These are phyloP conservation scores for Criorhina ranunculi DNA, from an alignment of 2,888 invertebrate species.

Conservation along the genomic window DNA sequence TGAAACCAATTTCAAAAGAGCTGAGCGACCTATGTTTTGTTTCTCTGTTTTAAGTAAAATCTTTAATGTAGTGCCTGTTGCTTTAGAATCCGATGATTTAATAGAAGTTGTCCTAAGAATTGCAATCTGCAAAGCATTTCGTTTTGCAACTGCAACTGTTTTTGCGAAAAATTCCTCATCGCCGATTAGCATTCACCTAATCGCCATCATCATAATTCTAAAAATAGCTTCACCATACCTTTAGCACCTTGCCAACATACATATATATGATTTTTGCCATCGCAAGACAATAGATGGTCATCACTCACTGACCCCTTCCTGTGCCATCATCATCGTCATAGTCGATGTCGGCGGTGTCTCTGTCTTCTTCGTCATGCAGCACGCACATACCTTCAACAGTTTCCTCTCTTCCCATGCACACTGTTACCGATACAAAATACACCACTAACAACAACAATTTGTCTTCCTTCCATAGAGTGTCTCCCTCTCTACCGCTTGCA, in stretches of 20 bases:
- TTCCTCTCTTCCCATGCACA: slow-evolving; percentile 55
- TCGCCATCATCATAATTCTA: slow-evolving; percentile 50
- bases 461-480: slow-evolving; percentile 43
- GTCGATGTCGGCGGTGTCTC: slow-evolving; percentile 39
- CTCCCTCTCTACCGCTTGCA: slow-evolving; percentile 42
- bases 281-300: slow-evolving; percentile 72
- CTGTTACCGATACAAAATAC: slow-evolving; percentile 9
- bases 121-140: too few relatives aligned
- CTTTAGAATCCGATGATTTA: too few relatives aligned
- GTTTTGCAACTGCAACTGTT: slow-evolving; percentile 26
- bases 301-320: slow-evolving; percentile 75
- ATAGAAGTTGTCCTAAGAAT: too few relatives aligned
- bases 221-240: slow-evolving; percentile 51
- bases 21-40: too few relatives aligned
- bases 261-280: slow-evolving; percentile 56
- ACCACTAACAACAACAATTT: slow-evolving; percentile 58
- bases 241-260: slow-evolving; percentile 6
- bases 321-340: slow-evolving; percentile 59
- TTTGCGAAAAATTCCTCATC: slow-evolving; percentile 25
- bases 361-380: slow-evolving; percentile 68
- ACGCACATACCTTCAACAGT: slow-evolving; percentile 69
- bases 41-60: too few relatives aligned
- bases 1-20: too few relatives aligned
- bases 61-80: too few relatives aligned
- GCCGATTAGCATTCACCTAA: slow-evolving; percentile 54